These are phyloP conservation scores for Drosophila pruinosa DNA, from an alignment of 1,140 invertebrate genomes.

Conservation along the genomic window DNA sequence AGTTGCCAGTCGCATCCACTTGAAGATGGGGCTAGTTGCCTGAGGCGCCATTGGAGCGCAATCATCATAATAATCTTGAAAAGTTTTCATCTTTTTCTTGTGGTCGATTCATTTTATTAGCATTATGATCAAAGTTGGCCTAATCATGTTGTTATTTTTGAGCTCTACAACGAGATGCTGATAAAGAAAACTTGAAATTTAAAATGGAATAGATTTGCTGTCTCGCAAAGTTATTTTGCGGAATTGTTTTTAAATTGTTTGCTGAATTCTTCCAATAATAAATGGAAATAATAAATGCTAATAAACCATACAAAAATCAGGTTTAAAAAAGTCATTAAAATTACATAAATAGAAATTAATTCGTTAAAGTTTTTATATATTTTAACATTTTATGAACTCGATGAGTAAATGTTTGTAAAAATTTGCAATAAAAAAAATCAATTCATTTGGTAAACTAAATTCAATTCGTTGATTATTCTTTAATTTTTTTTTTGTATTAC, in stretches of 20 bases:
- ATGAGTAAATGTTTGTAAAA: too few relatives aligned
- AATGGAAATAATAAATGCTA: too few relatives aligned
- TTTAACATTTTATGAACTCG: too few relatives aligned
- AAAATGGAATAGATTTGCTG: neutral
- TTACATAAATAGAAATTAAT: neutral
- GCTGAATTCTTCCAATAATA: neutral
- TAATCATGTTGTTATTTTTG: conserved; percentile 17
- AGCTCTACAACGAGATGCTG: neutral
- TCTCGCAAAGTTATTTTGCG: neutral
- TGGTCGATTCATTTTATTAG: conserved; percentile 44
- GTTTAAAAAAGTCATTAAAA: neutral
- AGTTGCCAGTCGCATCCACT: conserved; percentile 52
- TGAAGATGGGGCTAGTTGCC: conserved; percentile 14
- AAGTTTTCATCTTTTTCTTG: conserved; percentile 39
- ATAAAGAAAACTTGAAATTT: conserved; percentile 1
- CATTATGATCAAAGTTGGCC: conserved; percentile 36
- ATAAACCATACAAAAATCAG: neutral
- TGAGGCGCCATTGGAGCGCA: conserved; percentile 43
- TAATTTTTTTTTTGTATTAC: too few relatives aligned
- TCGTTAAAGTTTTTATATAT: neutral
- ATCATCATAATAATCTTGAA: conserved; percentile 56
- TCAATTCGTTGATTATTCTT: too few relatives aligned
- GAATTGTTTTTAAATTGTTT: neutral
- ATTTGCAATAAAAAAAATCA: too few relatives aligned
- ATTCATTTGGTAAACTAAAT: too few relatives aligned